Evolutionary conservation across 2,113 vertebrate species (phyloP).

Genomic region (Coreoperca whiteheadi): DNA sequence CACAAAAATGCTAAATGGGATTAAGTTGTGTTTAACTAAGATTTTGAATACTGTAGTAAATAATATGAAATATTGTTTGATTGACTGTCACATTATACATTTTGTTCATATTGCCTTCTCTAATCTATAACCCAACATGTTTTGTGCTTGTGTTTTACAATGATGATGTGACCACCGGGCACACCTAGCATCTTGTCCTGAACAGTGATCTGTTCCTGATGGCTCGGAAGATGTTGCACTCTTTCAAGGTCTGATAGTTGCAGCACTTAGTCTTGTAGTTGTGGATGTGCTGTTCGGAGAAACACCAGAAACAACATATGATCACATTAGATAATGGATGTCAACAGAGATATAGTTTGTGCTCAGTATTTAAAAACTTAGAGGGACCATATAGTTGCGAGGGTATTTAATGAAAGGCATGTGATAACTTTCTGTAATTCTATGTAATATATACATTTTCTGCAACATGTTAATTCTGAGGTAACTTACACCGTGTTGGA

Average conservation of each 20-base stretch:
- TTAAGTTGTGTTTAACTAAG: neutral
- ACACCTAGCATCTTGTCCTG: neutral
- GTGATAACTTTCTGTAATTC: neutral
- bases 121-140: neutral
- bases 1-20: neutral
- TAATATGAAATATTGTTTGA: neutral
- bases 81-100: neutral
- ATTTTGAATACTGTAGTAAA: neutral
- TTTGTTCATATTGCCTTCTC: neutral
- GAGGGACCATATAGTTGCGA: neutral
- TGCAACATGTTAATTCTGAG: neutral
- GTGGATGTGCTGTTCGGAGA: neutral
- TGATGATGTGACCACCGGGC: neutral
- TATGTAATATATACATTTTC: neutral
- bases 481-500: neutral
- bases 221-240: neutral
- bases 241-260: neutral
- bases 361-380: conserved; percentile 17
- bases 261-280: neutral
- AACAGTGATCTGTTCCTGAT: neutral
- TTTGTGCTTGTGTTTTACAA: neutral
- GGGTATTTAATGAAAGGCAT: neutral
- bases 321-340: neutral
- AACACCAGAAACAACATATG: neutral
- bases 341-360: conserved; percentile 66